Evolutionary conservation across 2,113 vertebrate species (phyloP).

Genomic region (Leucopternis melanops): DNA sequence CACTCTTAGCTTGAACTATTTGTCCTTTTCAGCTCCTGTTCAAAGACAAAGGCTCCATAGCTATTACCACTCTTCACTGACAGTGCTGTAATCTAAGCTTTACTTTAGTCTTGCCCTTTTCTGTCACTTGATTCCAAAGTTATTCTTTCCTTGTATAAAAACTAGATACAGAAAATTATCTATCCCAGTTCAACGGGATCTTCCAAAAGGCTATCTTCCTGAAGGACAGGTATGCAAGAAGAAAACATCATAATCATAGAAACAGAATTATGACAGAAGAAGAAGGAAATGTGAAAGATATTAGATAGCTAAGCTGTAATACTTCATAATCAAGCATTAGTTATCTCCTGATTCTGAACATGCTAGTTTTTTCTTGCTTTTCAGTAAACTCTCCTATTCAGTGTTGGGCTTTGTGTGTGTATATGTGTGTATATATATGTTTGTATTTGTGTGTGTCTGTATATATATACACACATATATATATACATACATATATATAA

Average conservation of each 20-base stretch:
- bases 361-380: not conserved
- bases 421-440: not conserved
- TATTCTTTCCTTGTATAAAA: not conserved
- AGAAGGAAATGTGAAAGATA: not conserved
- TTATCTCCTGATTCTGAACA: not conserved
- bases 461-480: no score
- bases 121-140: not conserved
- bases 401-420: not conserved
- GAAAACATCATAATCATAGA: not conserved
- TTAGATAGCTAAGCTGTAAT: not conserved
- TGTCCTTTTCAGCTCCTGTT: not conserved
- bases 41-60: not conserved
- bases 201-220: not conserved
- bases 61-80: not conserved
- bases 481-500: not conserved
- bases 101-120: not conserved
- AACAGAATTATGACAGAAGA: not conserved
- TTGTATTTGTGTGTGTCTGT: not conserved
- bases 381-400: not conserved
- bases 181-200: not conserved
- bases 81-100: not conserved
- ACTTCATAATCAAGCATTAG: not conserved
- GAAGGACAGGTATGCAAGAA: not conserved
- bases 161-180: not conserved
- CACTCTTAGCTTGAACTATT: not conserved